phyloP scores from a whole-genome alignment of 2,888 invertebrate genomes.

The Mechanitis messenoides region DNA sequence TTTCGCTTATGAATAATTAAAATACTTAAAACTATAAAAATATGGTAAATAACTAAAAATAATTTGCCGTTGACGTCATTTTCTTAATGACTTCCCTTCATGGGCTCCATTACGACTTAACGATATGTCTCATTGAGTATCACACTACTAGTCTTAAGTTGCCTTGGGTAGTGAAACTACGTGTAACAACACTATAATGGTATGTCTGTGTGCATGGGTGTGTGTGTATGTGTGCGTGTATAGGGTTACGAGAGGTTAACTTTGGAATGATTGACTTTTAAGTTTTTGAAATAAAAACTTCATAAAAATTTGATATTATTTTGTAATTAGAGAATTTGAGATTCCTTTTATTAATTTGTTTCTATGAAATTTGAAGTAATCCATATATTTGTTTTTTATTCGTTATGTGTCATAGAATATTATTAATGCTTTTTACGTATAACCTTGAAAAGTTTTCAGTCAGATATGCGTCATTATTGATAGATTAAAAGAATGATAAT shows the following conservation, averaged over 20 bases:
- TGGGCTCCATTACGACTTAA: constrained; percentile 52
- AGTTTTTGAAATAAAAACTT: no score
- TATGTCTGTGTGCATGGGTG: not conserved
- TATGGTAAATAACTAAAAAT: constrained; percentile 25
- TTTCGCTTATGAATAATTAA: no score
- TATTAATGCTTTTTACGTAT: not conserved
- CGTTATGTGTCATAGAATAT: not conserved
- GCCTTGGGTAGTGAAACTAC: not conserved
- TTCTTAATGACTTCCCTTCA: constrained; percentile 43
- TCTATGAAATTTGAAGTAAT: no score
- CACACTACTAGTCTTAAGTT: constrained; percentile 35
- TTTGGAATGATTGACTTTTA: no score
- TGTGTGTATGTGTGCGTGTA: no score
- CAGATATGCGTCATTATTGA: not conserved
- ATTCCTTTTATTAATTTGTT: no score
- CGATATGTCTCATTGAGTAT: constrained; percentile 48
- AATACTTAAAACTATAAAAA: no score
- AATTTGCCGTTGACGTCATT: constrained; percentile 42
- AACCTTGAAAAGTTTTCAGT: constrained; percentile 1
- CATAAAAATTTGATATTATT: no score
- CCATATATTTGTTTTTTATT: no score
- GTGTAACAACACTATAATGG: constrained; percentile 15
- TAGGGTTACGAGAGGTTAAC: no score
- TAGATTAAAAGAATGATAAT: not conserved
- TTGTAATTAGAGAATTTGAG: no score